phyloP scores from a whole-genome alignment of 2,797 vertebrate species.

The Etheostoma nigrum region DNA sequence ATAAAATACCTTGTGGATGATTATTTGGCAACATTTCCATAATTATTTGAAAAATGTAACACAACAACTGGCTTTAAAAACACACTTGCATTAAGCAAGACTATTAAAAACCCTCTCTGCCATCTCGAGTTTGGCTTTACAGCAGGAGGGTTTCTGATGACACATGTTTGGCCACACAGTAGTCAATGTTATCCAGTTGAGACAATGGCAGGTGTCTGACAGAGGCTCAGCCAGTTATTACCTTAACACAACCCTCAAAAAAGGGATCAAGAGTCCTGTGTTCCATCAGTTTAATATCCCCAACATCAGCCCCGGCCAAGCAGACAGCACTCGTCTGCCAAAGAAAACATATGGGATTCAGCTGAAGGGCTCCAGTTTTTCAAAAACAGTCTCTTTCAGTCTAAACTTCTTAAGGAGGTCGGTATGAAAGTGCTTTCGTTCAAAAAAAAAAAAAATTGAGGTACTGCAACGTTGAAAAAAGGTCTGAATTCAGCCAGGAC shows the following conservation, averaged over 20 bases:
- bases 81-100: not conserved
- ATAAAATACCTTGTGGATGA: constrained; percentile 20
- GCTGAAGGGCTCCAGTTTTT: constrained; percentile 88
- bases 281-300: constrained; percentile 93
- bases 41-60: not conserved
- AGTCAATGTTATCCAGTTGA: not conserved
- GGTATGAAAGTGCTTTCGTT: constrained; percentile 89
- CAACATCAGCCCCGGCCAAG: constrained; percentile 87
- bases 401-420: constrained; percentile 92
- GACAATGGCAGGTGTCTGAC: constrained; percentile 88
- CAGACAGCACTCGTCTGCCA: constrained; percentile 93
- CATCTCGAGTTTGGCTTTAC: not conserved
- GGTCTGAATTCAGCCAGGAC: constrained; percentile 86
- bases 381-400: constrained; percentile 92
- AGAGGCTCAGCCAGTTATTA: constrained; percentile 75
- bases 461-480: constrained; percentile 85
- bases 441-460: constrained; percentile 73
- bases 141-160: constrained; percentile 2
- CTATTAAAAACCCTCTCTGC: not conserved
- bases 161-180: not conserved
- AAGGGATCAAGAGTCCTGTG: constrained; percentile 92
- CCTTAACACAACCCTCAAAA: constrained; percentile 84
- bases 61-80: constrained; percentile 26
- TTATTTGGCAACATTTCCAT: constrained; percentile 9
- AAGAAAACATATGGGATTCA: constrained; percentile 93